Evolutionary conservation across 92 coral and sea anemone species (phyloP), one percentile per base, ranked within the genome.

Genomic region (Plumapathes pennacea): DNA sequence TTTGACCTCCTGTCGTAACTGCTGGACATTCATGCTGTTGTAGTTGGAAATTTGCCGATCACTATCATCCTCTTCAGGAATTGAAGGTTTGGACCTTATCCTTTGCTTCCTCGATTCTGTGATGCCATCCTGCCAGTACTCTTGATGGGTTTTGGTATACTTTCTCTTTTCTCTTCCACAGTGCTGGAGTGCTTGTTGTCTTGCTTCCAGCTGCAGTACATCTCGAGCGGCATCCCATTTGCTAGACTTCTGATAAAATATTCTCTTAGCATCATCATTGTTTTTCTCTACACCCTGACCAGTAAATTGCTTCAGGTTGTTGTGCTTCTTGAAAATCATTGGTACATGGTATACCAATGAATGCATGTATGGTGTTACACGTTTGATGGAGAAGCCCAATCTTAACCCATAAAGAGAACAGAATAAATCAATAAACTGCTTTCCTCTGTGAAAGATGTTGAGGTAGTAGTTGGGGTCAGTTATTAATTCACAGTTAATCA

Each of bases 141-240:
- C 43, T n/a, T n/a, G n/a, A n/a, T n/a, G n/a, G 88, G 82, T 24
- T 42, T 72, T 81, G 3, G 31, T 31, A 20, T 82, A 82, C 20
- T 31, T 29, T 13, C 63, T 65, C 56, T 82, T 67, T 27, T 38
- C 36, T 31, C 74, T 31, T 44, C 74, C 78, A 1, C 48, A 29
- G 63, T 74, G 74, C 24, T 54, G 33, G 4, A 83, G 65, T 2
- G 71, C 65, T 31, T 45, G 24, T 38, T 83, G 83, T 13, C 84
- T 39, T 0, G 27, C 20, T 69, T 82, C 89, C 17, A 58, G 45
- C 2, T 12, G 53, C 25, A 82, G 54, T 12, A 82, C 75, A 54
- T 82, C 83, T 29, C 48, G 51, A 1, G 72, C 80, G 0, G 74
- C 64, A 63, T 82, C 83, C 83, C 83, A 74, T 38, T 72, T 80